Percentiles rank a stretch among this genome's conserved stretches.
Conservation (phyloP, 2,113 vertebrate genomes). For the Mirounga angustirostris region DNA sequence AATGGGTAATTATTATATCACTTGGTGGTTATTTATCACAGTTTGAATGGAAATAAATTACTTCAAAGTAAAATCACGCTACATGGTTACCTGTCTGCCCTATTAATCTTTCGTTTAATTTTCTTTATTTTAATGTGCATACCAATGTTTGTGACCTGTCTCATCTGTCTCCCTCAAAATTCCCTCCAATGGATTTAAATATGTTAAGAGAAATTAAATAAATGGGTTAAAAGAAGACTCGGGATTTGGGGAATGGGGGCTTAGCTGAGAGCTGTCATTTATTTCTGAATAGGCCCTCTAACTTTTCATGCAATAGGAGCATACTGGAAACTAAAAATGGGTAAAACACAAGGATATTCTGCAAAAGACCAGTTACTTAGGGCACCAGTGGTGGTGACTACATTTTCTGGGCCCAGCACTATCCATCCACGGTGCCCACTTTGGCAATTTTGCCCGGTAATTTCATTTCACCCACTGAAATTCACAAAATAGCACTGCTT, state of each 20-base stretch:
- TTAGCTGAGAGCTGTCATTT: conserved; percentile 69
- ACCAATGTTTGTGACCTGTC: conserved; percentile 79
- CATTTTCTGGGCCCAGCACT: not conserved
- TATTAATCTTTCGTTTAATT: conserved; percentile 84
- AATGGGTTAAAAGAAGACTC: conserved; percentile 72
- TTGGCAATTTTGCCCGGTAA: conserved; percentile 2
- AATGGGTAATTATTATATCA: conserved; percentile 85
- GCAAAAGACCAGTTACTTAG: not conserved
- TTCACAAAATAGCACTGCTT: not conserved
- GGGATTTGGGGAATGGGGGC: conserved; percentile 52
- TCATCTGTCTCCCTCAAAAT: conserved; percentile 80
- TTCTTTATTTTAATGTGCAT: conserved; percentile 85
- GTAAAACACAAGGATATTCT: not conserved
- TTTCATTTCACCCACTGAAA: conserved; percentile 44
- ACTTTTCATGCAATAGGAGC: not conserved
- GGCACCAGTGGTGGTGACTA: not conserved
- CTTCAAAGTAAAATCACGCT: conserved; percentile 79
- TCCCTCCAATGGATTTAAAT: conserved; percentile 77
- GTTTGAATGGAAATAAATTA: conserved; percentile 84
- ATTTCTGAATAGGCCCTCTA: conserved; percentile 67
- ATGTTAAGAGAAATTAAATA: conserved; percentile 81
- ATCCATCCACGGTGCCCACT: not conserved
- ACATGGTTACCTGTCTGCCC: conserved; percentile 79
- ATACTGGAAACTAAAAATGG: conserved; percentile 32
- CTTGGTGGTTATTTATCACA: conserved; percentile 83